These are phyloP conservation scores for Pelvicachromis taeniatus DNA, from an alignment of 2,113 vertebrate genomes.

Conservation along the genomic window DNA sequence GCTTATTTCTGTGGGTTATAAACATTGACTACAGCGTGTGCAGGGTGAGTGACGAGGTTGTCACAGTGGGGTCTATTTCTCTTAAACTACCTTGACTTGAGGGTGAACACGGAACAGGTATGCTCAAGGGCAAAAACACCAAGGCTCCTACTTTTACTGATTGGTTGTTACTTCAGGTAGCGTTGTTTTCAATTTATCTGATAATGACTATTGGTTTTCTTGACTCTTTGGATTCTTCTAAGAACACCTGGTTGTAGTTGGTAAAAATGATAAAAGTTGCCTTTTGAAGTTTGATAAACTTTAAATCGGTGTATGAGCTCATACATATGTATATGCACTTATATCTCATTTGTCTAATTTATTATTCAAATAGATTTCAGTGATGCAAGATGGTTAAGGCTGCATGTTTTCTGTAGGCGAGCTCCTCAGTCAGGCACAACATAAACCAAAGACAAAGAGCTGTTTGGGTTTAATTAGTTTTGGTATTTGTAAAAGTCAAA, in stretches of 20 bases:
- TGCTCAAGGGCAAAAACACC: conserved; percentile 10
- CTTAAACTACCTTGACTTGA: conserved; percentile 27
- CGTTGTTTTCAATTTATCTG: conserved; percentile 42
- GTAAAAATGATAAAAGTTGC: conserved; percentile 33
- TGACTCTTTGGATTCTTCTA: conserved; percentile 25
- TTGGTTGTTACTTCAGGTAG: conserved; percentile 36
- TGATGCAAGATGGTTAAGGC: conserved; percentile 8
- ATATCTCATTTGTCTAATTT: conserved; percentile 3
- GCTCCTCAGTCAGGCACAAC: neutral
- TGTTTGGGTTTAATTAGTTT: conserved; percentile 33
- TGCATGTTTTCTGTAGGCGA: conserved; percentile 15
- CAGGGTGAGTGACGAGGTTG: conserved; percentile 21
- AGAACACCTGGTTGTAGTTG: conserved; percentile 60
- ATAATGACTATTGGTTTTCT: conserved; percentile 50
- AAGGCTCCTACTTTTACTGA: conserved; percentile 28
- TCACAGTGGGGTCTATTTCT: conserved; percentile 20
- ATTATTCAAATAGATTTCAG: neutral
- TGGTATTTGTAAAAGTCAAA: conserved; percentile 49
- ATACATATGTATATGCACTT: neutral
- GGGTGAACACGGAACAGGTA: conserved; percentile 28
- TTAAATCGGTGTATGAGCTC: conserved; percentile 18
- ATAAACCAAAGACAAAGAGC: conserved; percentile 12
- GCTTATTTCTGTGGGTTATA: neutral
- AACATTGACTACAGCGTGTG: conserved; percentile 1
- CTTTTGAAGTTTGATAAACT: conserved; percentile 32